A percentile compares a stretch with the other conserved stretches of the same genome.
Conservation (phyloP, 2,888 invertebrate species). For the Patella depressa region DNA sequence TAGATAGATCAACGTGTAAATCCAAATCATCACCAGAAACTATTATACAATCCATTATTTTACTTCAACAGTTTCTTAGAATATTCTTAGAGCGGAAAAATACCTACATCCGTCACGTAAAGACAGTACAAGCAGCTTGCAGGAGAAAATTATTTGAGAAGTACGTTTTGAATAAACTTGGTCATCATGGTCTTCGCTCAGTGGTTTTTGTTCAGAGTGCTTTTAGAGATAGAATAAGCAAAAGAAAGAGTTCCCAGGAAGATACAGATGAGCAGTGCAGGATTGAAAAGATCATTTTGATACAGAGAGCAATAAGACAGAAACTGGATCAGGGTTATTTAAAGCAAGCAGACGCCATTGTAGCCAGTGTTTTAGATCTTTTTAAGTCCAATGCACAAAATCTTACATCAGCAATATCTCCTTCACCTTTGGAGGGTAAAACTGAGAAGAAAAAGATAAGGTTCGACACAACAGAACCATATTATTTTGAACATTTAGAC, state of each 20-base stretch:
- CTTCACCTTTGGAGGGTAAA: background rate
- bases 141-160: constrained; percentile 1
- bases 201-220: too few relatives aligned
- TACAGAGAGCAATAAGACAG: constrained; percentile 1
- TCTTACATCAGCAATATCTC: background rate
- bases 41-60: background rate
- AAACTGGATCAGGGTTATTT: background rate
- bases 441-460: background rate
- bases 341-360: background rate
- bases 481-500: background rate
- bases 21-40: background rate
- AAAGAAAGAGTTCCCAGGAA: background rate
- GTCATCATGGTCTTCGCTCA: too few relatives aligned
- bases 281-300: background rate
- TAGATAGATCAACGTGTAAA: background rate
- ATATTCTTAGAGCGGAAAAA: background rate
- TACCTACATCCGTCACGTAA: background rate
- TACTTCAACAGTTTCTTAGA: background rate
- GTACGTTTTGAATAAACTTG: too few relatives aligned
- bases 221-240: background rate
- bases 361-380: background rate
- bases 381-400: background rate
- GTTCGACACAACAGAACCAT: background rate
- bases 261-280: too few relatives aligned
- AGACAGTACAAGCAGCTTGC: background rate